These are phyloP conservation scores for Calypte anna DNA, from an alignment of 2,113 vertebrate genomes.

Conservation along the genomic window DNA sequence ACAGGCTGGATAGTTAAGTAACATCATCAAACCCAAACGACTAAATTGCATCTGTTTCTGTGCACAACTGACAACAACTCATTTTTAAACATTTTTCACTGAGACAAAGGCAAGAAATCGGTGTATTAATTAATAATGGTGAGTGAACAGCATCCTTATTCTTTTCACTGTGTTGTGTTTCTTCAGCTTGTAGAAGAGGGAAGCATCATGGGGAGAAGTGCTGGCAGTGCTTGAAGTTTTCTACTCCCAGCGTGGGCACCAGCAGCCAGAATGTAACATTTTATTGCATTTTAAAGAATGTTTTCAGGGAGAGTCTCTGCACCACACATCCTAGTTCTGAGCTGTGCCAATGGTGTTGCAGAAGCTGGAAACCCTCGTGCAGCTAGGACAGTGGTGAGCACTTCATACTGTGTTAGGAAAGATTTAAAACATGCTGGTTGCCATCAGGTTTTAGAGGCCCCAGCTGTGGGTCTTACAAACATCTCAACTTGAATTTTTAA, in stretches of 20 bases:
- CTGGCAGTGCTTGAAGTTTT: background rate
- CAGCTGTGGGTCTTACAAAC: background rate
- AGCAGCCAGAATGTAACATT: background rate
- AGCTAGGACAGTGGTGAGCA: background rate
- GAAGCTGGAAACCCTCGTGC: background rate
- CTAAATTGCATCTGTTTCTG: background rate
- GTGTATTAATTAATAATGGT: background rate
- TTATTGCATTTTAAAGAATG: background rate
- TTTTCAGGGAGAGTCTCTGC: background rate
- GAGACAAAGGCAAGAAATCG: background rate
- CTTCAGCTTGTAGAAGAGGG: background rate
- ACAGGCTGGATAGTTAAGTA: background rate
- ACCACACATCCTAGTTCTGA: background rate
- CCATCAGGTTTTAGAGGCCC: background rate
- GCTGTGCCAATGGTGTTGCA: background rate
- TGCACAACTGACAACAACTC: background rate
- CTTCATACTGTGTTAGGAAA: background rate
- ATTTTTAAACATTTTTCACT: background rate
- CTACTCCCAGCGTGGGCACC: fast-evolving
- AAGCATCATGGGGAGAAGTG: fast-evolving
- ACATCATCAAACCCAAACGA: background rate
- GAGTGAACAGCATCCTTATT: background rate
- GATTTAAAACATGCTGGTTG: background rate
- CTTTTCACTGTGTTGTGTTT: background rate
- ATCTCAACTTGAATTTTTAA: background rate